Evolutionary conservation across 2,113 vertebrate genomes (phyloP).

Genomic region (Calidris pygmaea): DNA sequence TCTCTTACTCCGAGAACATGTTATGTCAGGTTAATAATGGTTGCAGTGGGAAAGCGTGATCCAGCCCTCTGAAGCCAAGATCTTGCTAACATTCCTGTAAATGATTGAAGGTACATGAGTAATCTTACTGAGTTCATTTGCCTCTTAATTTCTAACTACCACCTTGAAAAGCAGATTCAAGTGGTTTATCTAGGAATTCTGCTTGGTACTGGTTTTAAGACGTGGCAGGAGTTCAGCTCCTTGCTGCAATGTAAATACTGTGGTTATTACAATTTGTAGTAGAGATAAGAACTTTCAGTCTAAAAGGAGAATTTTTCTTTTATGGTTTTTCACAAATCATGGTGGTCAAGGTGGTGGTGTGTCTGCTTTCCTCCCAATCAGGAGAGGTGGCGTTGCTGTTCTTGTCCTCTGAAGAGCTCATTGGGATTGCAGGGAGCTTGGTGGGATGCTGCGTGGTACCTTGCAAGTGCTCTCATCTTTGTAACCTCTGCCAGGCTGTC

Average conservation of each 20-base stretch:
- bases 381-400: not conserved
- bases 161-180: not conserved
- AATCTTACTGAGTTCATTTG: not conserved
- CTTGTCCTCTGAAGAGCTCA: not conserved
- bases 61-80: not conserved
- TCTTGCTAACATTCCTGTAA: conserved; percentile 14
- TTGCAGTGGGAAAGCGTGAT: not conserved
- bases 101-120: not conserved
- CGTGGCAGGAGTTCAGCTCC: not conserved
- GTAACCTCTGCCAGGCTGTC: not conserved
- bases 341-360: not conserved
- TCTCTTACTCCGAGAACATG: not conserved
- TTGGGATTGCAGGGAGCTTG: not conserved
- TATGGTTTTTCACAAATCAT: not conserved
- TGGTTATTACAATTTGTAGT: not conserved
- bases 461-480: not conserved
- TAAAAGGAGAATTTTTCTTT: not conserved
- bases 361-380: not conserved
- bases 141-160: not conserved
- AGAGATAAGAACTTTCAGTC: not conserved
- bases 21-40: conserved; percentile 34
- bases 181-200: not conserved
- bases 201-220: not conserved
- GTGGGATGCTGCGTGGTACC: not conserved
- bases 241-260: not conserved